Conservation (phyloP, 2,797 vertebrate genomes). For the Paratrypauchen microcephalus region DNA sequence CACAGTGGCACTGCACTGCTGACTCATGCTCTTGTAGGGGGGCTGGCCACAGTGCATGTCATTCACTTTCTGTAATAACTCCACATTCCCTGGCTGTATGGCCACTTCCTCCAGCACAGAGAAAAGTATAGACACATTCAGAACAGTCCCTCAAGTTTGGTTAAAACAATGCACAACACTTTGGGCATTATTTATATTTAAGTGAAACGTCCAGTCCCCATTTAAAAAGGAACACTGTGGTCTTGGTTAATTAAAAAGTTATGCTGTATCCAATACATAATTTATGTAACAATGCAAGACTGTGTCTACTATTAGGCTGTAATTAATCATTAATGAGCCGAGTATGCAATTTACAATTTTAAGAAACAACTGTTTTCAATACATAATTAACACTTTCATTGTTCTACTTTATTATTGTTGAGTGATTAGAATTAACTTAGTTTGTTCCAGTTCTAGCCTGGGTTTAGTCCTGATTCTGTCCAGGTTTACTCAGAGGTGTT, state of each 20-base stretch:
- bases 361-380: not conserved
- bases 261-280: not conserved
- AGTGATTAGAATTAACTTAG: too few relatives aligned
- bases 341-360: not conserved
- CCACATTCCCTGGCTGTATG: conserved; percentile 71
- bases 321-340: not conserved
- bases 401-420: too few relatives aligned
- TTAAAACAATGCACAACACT: not conserved
- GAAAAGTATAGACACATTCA: conserved; percentile 53
- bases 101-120: conserved; percentile 70
- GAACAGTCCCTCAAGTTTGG: conserved; percentile 1
- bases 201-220: conserved; percentile 14
- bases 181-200: conserved; percentile 11
- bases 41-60: conserved; percentile 65
- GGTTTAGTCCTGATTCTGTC: too few relatives aligned
- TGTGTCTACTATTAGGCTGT: not conserved
- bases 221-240: conserved; percentile 9
- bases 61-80: conserved; percentile 73
- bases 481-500: too few relatives aligned
- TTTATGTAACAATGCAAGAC: not conserved
- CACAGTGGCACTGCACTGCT: conserved; percentile 74
- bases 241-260: conserved; percentile 11
- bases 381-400: not conserved
- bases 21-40: conserved; percentile 66
- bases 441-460: too few relatives aligned